Evolutionary conservation across 2,888 invertebrate species (phyloP).

Genomic region (Lapara coniferarum): DNA sequence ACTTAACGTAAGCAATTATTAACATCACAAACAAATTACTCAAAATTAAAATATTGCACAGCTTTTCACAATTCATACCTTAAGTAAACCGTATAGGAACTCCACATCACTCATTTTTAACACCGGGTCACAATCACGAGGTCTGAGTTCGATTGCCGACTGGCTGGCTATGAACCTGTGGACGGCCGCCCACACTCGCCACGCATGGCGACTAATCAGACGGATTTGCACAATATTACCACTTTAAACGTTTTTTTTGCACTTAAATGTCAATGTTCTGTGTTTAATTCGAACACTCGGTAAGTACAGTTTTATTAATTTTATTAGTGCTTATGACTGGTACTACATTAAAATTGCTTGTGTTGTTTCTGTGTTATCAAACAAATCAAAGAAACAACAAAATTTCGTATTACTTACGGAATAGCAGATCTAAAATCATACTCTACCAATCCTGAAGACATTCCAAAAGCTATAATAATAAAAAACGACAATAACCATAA

Average conservation of each 20-base stretch:
- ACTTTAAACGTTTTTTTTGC: conserved; percentile 17
- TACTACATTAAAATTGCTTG: no score
- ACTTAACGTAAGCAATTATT: no score
- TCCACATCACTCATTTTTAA: conserved; percentile 69
- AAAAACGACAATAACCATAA: background rate
- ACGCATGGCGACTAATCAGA: conserved; percentile 44
- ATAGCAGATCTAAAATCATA: no score
- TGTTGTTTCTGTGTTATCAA: no score
- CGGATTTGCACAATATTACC: conserved; percentile 35
- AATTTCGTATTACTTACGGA: no score
- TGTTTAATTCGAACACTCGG: background rate
- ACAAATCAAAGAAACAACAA: no score
- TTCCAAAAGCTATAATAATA: no score
- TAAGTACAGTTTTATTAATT: background rate
- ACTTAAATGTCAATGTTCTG: conserved; percentile 25
- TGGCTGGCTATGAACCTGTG: conserved; percentile 56
- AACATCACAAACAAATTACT: background rate
- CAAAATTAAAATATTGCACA: background rate
- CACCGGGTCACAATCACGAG: conserved; percentile 36
- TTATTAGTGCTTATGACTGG: background rate
- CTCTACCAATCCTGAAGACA: background rate
- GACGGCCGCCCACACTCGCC: conserved; percentile 74
- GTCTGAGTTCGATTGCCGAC: conserved; percentile 56
- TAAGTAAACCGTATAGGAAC: conserved; percentile 70
- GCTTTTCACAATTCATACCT: conserved; percentile 54